A percentile compares a stretch with the other conserved stretches of the same genome.
Evolutionary conservation across 2,888 invertebrate species (phyloP).

Genomic region (Sussaba pulchella): DNA sequence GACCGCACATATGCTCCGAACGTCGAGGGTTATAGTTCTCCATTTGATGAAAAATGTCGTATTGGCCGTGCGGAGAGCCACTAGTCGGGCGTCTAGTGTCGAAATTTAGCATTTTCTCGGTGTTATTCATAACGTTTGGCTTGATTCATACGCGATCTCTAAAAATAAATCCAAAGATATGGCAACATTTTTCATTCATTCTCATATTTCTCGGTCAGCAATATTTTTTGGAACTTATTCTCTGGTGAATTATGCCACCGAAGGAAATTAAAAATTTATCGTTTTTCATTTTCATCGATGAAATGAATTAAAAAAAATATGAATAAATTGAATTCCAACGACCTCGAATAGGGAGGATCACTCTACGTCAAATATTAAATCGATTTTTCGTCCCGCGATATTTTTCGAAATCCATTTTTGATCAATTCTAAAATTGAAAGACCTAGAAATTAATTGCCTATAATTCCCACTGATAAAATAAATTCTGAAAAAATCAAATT

Average conservation of each 20-base stretch:
- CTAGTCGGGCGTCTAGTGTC: not conserved
- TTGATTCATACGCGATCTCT: not conserved
- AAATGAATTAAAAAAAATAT: too few relatives aligned
- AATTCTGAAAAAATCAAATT: not conserved
- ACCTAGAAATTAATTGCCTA: too few relatives aligned
- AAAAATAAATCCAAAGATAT: not conserved
- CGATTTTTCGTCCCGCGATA: too few relatives aligned
- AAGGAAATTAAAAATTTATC: too few relatives aligned
- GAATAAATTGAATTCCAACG: too few relatives aligned
- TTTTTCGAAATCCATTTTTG: too few relatives aligned
- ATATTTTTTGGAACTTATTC: not conserved
- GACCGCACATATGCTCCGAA: not conserved
- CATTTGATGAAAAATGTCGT: conserved; percentile 9
- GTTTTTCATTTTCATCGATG: too few relatives aligned
- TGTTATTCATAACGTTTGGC: not conserved
- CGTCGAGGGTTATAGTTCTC: not conserved
- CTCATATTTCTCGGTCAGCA: not conserved
- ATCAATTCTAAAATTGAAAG: too few relatives aligned
- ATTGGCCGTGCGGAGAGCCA: not conserved
- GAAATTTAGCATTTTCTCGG: not conserved
- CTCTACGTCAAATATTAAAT: too few relatives aligned
- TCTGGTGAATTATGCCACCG: too few relatives aligned
- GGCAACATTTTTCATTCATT: not conserved
- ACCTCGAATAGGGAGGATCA: too few relatives aligned
- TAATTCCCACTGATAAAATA: too few relatives aligned